These are phyloP conservation scores for Ardeotis arabs DNA, from an alignment of 2,113 vertebrate genomes.

Conservation along the genomic window DNA sequence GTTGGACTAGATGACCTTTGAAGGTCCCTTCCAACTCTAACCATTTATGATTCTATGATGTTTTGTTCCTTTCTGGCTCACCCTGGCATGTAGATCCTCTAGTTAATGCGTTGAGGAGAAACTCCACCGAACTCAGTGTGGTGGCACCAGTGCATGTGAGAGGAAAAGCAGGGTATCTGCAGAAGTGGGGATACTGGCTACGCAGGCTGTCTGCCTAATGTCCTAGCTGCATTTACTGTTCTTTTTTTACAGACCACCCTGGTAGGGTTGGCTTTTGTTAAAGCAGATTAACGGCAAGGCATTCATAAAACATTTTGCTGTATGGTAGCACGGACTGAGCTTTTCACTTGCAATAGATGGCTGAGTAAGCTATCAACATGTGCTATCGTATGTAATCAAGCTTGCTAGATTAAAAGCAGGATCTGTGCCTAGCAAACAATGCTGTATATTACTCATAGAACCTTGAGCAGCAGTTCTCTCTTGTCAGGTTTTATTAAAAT, in stretches of 20 bases:
- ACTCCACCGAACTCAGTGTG: not conserved
- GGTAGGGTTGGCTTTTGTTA: not conserved
- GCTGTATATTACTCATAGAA: conserved; percentile 57
- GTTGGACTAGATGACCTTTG: too few species aligned
- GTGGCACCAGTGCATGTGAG: not conserved
- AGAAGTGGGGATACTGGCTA: not conserved
- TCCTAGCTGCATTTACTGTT: not conserved
- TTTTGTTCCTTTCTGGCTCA: conserved; percentile 12
- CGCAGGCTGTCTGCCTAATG: not conserved
- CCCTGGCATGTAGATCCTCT: not conserved
- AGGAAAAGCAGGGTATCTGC: not conserved
- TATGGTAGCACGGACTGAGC: not conserved
- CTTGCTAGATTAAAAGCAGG: conserved; percentile 59
- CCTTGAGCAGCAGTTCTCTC: conserved; percentile 65
- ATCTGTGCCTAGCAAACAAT: conserved; percentile 61
- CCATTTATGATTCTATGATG: too few species aligned
- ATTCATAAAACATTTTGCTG: conserved; percentile 26
- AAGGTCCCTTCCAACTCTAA: too few species aligned
- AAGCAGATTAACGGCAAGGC: conserved; percentile 58
- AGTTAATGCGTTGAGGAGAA: not conserved
- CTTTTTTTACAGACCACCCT: not conserved
- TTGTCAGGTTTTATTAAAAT: conserved; percentile 54
- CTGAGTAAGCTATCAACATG: conserved; percentile 53
- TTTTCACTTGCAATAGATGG: conserved; percentile 38
- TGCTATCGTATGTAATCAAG: conserved; percentile 46